phyloP scores from a whole-genome alignment of 2,888 invertebrate genomes.

The Synergus gifuensis region DNA sequence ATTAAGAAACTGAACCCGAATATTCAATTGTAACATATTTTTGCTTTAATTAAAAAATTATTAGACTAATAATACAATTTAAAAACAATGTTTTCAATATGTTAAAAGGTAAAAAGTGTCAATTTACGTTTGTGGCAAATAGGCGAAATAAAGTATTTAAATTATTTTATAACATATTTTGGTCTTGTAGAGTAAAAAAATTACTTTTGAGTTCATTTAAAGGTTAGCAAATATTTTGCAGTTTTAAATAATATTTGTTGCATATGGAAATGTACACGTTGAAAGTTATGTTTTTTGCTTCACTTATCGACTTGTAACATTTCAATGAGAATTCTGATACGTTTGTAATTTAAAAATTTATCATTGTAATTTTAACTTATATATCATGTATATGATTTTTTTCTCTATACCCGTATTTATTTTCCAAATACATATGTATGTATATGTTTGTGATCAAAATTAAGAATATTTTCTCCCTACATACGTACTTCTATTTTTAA shows the following conservation, averaged over 20 bases:
- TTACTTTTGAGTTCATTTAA: neutral
- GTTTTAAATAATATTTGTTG: neutral
- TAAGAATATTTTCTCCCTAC: too few species aligned
- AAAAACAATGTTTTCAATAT: neutral
- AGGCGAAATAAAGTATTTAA: neutral
- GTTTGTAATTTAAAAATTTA: neutral
- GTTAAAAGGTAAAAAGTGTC: neutral
- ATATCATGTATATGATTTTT: too few species aligned
- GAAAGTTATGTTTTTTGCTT: neutral
- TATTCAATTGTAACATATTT: neutral
- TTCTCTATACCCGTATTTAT: too few species aligned
- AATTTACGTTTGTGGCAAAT: neutral
- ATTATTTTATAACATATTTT: neutral
- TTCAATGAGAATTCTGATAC: slow-evolving; percentile 1
- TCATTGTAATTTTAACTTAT: too few species aligned
- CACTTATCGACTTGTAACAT: too few species aligned
- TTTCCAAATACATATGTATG: too few species aligned
- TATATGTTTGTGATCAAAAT: too few species aligned
- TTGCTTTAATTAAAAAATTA: neutral
- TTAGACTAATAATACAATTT: neutral
- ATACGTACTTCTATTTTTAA: too few species aligned
- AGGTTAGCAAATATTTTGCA: neutral
- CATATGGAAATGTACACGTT: neutral
- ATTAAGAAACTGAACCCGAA: neutral
- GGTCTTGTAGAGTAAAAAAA: neutral